Conservation (phyloP, 2,797 vertebrate species). For the Gambusia yucatana region DNA sequence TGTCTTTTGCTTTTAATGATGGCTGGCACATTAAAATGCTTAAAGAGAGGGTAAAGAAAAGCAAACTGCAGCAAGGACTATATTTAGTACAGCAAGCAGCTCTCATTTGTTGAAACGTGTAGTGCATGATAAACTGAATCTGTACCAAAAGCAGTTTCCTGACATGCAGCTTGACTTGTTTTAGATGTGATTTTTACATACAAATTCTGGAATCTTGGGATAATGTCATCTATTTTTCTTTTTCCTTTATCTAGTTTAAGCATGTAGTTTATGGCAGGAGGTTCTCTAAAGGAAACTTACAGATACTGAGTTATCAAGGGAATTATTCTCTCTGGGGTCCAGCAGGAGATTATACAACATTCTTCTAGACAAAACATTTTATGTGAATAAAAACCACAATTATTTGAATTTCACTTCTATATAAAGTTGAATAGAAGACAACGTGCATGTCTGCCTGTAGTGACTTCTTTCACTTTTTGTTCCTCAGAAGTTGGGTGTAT, state of each 20-base stretch:
- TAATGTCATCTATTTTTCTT: background rate
- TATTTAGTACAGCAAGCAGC: background rate
- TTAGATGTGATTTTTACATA: background rate
- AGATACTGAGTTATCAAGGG: background rate
- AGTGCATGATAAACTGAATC: background rate
- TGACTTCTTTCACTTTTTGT: background rate
- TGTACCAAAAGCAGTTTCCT: background rate
- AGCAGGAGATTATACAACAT: background rate
- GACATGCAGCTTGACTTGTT: background rate
- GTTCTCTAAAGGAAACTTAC: background rate
- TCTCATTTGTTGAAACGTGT: background rate
- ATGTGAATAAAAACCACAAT: background rate
- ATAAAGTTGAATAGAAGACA: background rate
- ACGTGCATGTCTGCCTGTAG: background rate
- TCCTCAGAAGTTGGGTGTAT: background rate
- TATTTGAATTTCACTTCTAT: background rate
- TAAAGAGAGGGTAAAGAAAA: background rate
- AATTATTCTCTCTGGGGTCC: background rate
- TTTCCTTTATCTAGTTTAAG: background rate
- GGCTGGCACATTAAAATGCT: background rate
- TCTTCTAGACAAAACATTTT: background rate
- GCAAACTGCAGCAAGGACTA: background rate
- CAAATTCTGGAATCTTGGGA: background rate
- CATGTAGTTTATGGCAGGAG: background rate
- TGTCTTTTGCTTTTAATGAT: background rate